Percentiles rank a stretch among this genome's conserved stretches.
These are phyloP conservation scores for Micoletzkya japonica DNA, from an alignment of 2,888 invertebrate genomes.

Conservation along the genomic window DNA sequence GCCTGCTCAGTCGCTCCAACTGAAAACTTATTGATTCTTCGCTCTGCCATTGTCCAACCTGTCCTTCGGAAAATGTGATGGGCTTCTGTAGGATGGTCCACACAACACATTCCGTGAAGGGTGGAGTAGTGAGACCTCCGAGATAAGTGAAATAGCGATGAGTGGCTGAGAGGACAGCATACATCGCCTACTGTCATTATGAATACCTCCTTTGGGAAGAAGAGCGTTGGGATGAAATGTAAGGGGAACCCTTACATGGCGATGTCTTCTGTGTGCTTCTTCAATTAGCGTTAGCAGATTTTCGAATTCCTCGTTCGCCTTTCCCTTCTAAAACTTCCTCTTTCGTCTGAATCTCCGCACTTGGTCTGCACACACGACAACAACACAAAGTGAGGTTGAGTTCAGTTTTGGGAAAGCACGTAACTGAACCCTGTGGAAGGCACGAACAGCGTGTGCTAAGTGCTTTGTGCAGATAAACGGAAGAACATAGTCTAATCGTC, in stretches of 20 bases:
- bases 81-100: conserved; percentile 65
- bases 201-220: conserved; percentile 8
- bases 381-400: no score
- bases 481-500: no score
- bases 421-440: no score
- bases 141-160: conserved; percentile 64
- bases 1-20: no score
- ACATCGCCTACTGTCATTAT: not conserved
- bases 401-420: no score
- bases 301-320: conserved; percentile 39
- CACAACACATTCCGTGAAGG: conserved; percentile 64
- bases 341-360: no score
- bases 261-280: not conserved
- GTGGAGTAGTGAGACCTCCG: conserved; percentile 65
- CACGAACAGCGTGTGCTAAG: no score
- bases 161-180: not conserved
- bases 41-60: no score
- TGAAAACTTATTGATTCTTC: no score
- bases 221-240: conserved; percentile 23
- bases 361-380: no score
- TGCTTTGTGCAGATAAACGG: no score
- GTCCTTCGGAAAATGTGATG: conserved; percentile 59
- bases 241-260: conserved; percentile 2
- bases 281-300: conserved; percentile 41
- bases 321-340: conserved; percentile 43